Evolutionary conservation across 2,113 vertebrate species (phyloP).

Genomic region (Halcyon senegalensis): DNA sequence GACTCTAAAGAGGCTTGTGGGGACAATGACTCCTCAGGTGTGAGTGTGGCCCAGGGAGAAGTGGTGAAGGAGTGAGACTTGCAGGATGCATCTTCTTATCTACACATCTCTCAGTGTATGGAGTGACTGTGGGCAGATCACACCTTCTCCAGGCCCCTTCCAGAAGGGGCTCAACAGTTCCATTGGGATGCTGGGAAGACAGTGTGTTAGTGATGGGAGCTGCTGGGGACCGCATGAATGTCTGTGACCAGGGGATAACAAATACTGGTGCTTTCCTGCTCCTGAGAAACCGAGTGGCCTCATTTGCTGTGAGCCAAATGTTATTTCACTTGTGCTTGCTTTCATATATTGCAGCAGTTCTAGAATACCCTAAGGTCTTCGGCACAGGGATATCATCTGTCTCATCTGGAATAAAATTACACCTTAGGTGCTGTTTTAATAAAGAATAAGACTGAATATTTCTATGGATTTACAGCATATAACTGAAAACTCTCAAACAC

Average conservation of each 20-base stretch:
- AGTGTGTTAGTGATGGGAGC: not conserved
- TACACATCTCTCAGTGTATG: accelerated
- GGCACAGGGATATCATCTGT: not conserved
- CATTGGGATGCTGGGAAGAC: not conserved
- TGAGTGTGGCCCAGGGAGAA: not conserved
- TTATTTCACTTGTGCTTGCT: not conserved
- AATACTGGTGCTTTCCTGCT: not conserved
- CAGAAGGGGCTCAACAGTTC: accelerated
- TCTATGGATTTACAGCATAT: not conserved
- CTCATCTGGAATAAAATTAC: not conserved
- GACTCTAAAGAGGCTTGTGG: not conserved
- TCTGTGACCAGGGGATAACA: not conserved
- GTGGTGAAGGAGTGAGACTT: not conserved
- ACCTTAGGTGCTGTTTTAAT: not conserved
- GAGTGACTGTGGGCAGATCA: accelerated
- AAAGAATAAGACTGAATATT: not conserved
- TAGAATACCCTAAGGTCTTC: not conserved
- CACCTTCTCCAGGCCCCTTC: not conserved
- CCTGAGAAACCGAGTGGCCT: not conserved
- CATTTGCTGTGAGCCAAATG: not conserved
- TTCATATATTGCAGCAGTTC: not conserved
- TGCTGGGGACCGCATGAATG: not conserved
- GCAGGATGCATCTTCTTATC: not conserved
- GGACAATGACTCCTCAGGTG: accelerated
- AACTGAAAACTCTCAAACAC: not conserved